A percentile compares a stretch with the other conserved stretches of the same genome.
Conservation (phyloP, 2,888 invertebrate species). For the Sthenelais limicola region DNA sequence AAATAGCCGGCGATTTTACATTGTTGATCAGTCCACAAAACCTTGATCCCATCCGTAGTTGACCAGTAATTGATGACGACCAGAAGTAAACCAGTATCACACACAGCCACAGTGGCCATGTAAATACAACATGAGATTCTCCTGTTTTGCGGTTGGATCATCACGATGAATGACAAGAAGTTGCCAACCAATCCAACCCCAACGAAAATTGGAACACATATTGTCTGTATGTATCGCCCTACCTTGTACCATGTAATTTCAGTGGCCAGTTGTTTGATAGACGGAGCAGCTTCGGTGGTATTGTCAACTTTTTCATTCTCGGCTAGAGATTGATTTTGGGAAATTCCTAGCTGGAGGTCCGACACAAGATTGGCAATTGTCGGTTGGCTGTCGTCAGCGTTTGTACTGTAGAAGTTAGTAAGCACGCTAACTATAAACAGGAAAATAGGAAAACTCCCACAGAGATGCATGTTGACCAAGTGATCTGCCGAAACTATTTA, state of each 20-base stretch:
- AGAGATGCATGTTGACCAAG: no score
- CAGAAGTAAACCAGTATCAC: conserved; percentile 14
- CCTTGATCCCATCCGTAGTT: conserved; percentile 19
- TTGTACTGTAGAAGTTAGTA: no score
- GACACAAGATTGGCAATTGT: no score
- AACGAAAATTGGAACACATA: conserved; percentile 21
- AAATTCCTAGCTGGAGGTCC: no score
- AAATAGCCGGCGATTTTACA: conserved; percentile 23
- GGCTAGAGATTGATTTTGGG: no score
- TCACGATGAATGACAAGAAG: conserved; percentile 21
- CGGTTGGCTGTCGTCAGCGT: no score
- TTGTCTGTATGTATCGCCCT: conserved; percentile 1
- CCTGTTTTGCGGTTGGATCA: conserved; percentile 19
- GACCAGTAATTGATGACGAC: conserved; percentile 34
- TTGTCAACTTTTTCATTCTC: no score
- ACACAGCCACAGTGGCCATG: conserved; percentile 14
- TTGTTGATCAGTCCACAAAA: conserved; percentile 20
- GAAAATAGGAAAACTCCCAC: no score
- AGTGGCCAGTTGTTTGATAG: not conserved
- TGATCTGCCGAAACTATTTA: no score
- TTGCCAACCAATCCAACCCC: conserved; percentile 15
- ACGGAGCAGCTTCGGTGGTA: not conserved
- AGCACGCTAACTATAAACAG: no score
- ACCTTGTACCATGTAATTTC: not conserved
- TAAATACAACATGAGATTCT: conserved; percentile 32